Base-by-base conservation (phyloP, 2,888 invertebrate species). In the Drosophila meridionalis region DNA sequence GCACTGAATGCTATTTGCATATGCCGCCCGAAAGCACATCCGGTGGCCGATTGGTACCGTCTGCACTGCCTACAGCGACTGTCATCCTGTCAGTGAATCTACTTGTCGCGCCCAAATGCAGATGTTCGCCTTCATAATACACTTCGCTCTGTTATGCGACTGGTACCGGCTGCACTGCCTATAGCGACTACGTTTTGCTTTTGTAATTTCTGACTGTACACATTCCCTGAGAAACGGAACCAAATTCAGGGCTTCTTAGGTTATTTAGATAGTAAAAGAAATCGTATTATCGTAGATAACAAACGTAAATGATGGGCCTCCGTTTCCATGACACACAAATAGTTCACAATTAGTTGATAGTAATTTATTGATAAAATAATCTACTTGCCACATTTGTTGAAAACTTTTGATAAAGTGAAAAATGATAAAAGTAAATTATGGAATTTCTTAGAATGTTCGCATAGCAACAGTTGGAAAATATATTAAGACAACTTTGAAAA, bases 1-100 rank as follows among this genome's bases (percentile, higher is more conserved):
- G 87, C 84, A 83, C 56, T 76, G 74, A 75, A 56, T 28, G 64
- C 58, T 48, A 87, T 86, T 86, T 86, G 84, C 83, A 83, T 83
- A 71, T 64, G 78, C 72, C 73, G 72, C 69, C 71, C 65, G 65
- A 59, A 68, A 55, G n/a, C 63, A 75, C 69, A 60, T 68, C 75
- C 79, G 70, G 50, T 12, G 45, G 20, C 60, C 38, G 43, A 52
- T 56, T 34, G 59, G 64, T 52, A 59, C 59, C 53, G 68, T 63
- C 63, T 65, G 56, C 20, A 55, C 40, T 67, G 64, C 42, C 28
- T 32, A 59, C 28, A 30, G 20, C 61, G 36, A 61, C 43, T 56
- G 62, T 50, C 50, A 45, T 59, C 45, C 40, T 12, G 58, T 2
- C 7, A 28, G 28, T 2, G 14, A 7, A 28, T 58, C 40, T 6